A percentile compares a stretch with the other conserved stretches of the same genome.
phyloP scores from a whole-genome alignment of 2,797 vertebrate species.

The Acanthornis magna region DNA sequence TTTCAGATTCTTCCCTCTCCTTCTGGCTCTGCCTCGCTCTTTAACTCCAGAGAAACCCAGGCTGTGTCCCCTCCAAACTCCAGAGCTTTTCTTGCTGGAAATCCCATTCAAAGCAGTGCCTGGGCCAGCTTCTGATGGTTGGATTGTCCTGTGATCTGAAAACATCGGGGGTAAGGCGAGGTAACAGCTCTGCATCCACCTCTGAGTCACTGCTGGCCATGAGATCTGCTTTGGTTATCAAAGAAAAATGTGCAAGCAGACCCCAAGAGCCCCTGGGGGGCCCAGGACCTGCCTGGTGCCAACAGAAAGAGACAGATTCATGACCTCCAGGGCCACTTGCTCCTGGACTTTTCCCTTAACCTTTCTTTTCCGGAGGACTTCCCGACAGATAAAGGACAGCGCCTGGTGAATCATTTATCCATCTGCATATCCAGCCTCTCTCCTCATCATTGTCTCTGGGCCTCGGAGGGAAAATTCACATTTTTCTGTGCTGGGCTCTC shows the following conservation, averaged over 20 bases:
- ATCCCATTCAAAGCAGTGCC: background rate
- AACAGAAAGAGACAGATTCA: conserved; percentile 57
- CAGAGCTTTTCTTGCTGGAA: background rate
- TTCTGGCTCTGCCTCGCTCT: background rate
- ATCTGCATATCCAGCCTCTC: conserved; percentile 33
- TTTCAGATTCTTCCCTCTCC: background rate
- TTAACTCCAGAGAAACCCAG: background rate
- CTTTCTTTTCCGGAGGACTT: conserved; percentile 53
- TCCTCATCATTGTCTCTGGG: background rate
- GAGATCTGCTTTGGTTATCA: conserved; percentile 23
- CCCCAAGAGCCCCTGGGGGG: background rate
- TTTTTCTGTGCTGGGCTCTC: conserved; percentile 46
- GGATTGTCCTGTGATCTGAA: background rate
- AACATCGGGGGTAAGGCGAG: conserved; percentile 38
- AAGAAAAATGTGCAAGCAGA: conserved; percentile 22
- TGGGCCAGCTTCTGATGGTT: background rate
- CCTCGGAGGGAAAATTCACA: conserved; percentile 51
- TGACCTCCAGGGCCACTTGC: conserved; percentile 39
- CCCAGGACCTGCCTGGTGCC: conserved; percentile 27
- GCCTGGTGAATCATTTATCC: conserved; percentile 63
- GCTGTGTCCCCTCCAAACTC: background rate
- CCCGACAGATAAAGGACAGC: conserved; percentile 52
- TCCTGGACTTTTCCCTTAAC: conserved; percentile 47
- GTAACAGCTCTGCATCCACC: conserved; percentile 25
- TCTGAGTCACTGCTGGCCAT: conserved; percentile 19